Evolutionary conservation across 2,888 invertebrate genomes (phyloP).

Genomic region (Agrypnus murinus): DNA sequence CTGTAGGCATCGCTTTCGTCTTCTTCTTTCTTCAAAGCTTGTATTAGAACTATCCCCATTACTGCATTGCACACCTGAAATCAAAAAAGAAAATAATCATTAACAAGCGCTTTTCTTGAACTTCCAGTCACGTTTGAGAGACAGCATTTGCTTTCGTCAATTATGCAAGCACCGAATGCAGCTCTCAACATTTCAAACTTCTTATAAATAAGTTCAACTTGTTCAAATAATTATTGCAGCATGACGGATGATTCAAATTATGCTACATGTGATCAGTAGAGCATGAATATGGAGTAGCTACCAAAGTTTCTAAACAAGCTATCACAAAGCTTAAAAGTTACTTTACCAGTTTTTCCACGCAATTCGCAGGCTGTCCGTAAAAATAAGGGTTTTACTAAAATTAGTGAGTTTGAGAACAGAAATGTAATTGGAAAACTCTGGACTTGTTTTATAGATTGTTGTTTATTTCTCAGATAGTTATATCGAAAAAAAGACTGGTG

Average conservation of each 20-base stretch:
- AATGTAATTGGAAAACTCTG: neutral
- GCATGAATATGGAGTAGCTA: constrained; percentile 36
- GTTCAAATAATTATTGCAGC: constrained; percentile 33
- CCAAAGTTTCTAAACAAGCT: constrained; percentile 32
- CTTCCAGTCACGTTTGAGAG: constrained; percentile 2
- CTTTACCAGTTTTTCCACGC: neutral
- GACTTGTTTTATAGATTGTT: constrained; percentile 7
- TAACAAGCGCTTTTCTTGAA: neutral
- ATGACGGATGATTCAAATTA: constrained; percentile 21
- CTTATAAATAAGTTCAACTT: no score
- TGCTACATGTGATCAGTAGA: constrained; percentile 25
- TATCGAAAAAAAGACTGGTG: neutral
- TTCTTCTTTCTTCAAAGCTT: constrained; percentile 85
- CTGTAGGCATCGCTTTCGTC: constrained; percentile 74
- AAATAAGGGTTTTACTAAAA: neutral
- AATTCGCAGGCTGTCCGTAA: neutral
- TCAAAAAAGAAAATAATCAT: constrained; percentile 23
- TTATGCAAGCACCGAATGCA: neutral
- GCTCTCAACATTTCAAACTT: no score
- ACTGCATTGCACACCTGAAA: constrained; percentile 81
- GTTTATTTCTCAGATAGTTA: neutral
- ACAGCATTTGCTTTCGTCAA: neutral
- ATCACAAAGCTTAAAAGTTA: constrained; percentile 20
- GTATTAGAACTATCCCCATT: constrained; percentile 80
- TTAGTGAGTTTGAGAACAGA: neutral